phyloP scores from a whole-genome alignment of 2,888 invertebrate genomes.

The Arge pagana region DNA sequence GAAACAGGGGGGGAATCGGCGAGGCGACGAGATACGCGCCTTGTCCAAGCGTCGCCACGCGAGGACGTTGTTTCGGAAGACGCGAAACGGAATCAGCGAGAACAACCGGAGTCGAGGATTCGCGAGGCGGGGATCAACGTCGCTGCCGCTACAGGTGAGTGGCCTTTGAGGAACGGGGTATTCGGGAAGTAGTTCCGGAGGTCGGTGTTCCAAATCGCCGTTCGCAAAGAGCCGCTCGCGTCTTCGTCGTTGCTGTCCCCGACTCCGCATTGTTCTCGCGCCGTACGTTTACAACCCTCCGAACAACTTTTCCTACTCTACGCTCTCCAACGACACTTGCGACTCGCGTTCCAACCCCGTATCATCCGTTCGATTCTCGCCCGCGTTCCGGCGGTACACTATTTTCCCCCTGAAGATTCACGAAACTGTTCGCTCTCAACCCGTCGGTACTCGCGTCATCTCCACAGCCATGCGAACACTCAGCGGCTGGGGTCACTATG shows the following conservation, averaged over 20 bases:
- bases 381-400: too few relatives aligned
- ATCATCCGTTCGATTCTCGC: too few relatives aligned
- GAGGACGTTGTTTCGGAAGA: slow-evolving; percentile 4
- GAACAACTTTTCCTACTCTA: too few relatives aligned
- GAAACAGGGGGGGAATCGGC: slow-evolving; percentile 51
- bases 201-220: slow-evolving; percentile 42
- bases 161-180: slow-evolving; percentile 50
- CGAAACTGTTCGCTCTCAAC: too few relatives aligned
- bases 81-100: slow-evolving; percentile 11
- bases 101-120: slow-evolving; percentile 13
- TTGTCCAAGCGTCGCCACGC: slow-evolving; percentile 9
- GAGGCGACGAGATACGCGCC: slow-evolving; percentile 49
- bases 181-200: slow-evolving; percentile 43
- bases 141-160: slow-evolving; percentile 47
- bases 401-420: too few relatives aligned
- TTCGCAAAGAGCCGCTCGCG: slow-evolving; percentile 18
- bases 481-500: too few relatives aligned
- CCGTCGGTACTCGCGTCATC: too few relatives aligned
- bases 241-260: slow-evolving; percentile 10
- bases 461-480: too few relatives aligned
- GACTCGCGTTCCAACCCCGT: too few relatives aligned
- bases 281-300: too few relatives aligned
- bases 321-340: too few relatives aligned
- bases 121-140: slow-evolving; percentile 14
- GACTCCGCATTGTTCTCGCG: too few relatives aligned